Evolutionary conservation across 2,888 invertebrate species (phyloP).

Genomic region (Agrochola lychnidis): DNA sequence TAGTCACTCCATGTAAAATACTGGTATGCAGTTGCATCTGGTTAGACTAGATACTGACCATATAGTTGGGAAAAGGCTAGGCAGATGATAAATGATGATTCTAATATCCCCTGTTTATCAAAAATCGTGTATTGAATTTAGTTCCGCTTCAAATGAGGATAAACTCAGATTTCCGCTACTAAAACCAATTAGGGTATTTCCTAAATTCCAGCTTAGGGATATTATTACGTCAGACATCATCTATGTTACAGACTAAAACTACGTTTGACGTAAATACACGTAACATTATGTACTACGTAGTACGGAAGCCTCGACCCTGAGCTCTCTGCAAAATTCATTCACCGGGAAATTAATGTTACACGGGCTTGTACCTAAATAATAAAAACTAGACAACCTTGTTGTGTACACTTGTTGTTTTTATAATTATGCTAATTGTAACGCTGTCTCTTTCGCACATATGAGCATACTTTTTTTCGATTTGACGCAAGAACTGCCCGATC

Average conservation of each 20-base stretch:
- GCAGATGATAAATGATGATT: not conserved
- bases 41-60: not conserved
- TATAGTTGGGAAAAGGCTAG: not conserved
- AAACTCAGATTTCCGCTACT: not conserved
- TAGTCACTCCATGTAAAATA: not conserved
- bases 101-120: not conserved
- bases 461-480: not conserved
- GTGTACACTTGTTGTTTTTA: conserved; percentile 18
- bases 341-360: not conserved
- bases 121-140: not conserved
- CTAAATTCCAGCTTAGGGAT: not conserved
- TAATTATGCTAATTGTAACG: conserved; percentile 16
- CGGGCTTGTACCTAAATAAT: conserved; percentile 2
- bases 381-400: conserved; percentile 38
- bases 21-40: not conserved
- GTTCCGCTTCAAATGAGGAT: not conserved
- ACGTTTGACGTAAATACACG: conserved; percentile 18
- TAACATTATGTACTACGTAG: conserved; percentile 16
- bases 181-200: not conserved
- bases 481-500: too few species aligned
- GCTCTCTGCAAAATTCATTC: conserved; percentile 33
- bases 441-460: conserved; percentile 7
- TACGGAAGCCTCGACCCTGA: conserved; percentile 15
- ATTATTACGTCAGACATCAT: conserved; percentile 1
- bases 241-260: not conserved